Evolutionary conservation across 2,888 invertebrate genomes (phyloP).

Genomic region (Eupithecia pulchellata): DNA sequence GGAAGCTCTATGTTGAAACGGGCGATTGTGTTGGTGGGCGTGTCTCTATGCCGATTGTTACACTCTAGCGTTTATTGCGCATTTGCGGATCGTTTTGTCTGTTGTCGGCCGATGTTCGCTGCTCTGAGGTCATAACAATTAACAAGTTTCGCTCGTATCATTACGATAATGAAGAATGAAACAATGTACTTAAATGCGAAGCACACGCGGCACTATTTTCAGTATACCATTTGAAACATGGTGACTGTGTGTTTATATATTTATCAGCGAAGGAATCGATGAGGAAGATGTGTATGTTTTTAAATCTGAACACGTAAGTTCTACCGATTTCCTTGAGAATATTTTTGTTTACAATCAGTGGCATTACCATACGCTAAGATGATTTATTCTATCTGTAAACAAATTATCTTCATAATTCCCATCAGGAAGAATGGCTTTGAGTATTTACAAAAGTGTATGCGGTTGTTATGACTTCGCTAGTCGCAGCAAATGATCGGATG

Average conservation of each 20-base stretch:
- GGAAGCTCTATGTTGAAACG: slow-evolving; percentile 72
- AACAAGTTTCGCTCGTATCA: slow-evolving; percentile 61
- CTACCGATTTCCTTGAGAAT: slow-evolving; percentile 28
- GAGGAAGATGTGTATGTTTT: slow-evolving; percentile 17
- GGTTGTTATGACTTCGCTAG: background rate
- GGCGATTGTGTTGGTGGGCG: slow-evolving; percentile 74
- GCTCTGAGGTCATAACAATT: slow-evolving; percentile 66
- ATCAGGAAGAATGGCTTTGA: background rate
- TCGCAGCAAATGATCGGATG: slow-evolving; percentile 14
- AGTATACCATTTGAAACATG: background rate
- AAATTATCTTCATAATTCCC: slow-evolving; percentile 29
- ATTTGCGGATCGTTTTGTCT: slow-evolving; percentile 54
- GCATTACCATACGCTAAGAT: slow-evolving; percentile 18
- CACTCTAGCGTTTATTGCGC: slow-evolving; percentile 69
- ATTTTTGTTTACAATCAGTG: slow-evolving; percentile 24
- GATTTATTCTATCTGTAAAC: slow-evolving; percentile 30
- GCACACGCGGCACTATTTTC: slow-evolving; percentile 33
- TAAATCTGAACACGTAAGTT: slow-evolving; percentile 30
- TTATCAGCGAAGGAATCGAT: background rate
- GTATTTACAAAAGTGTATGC: background rate
- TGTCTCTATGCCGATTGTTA: slow-evolving; percentile 66
- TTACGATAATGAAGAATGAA: slow-evolving; percentile 30
- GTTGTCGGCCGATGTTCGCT: slow-evolving; percentile 54
- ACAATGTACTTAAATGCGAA: slow-evolving; percentile 38
- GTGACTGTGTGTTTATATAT: background rate